Evolutionary conservation across 2,888 invertebrate genomes (phyloP).

Genomic region (Habroteleia sp.): DNA sequence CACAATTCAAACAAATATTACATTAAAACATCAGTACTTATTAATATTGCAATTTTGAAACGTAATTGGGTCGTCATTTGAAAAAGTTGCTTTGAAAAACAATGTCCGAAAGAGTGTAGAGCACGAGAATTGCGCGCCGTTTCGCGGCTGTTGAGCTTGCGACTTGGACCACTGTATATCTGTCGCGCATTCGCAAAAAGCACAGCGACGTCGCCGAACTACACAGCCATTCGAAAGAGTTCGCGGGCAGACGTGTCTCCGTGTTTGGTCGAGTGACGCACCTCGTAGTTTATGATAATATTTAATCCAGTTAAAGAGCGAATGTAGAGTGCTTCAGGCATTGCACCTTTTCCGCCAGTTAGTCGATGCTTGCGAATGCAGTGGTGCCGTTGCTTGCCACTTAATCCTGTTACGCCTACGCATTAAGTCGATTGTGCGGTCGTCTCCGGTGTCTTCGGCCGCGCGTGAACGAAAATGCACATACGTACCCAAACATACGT

Average conservation of each 20-base stretch:
- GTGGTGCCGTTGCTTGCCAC: constrained; percentile 45
- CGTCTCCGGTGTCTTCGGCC: constrained; percentile 33
- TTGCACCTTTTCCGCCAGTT: constrained; percentile 57
- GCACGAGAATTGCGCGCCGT: no score
- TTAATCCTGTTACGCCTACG: constrained; percentile 59
- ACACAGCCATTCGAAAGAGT: constrained; percentile 29
- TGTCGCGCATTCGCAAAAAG: constrained; percentile 33
- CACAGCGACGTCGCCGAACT: constrained; percentile 10
- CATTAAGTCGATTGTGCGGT: constrained; percentile 46
- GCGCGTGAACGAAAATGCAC: background rate
- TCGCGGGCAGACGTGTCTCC: constrained; percentile 35
- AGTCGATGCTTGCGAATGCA: constrained; percentile 58
- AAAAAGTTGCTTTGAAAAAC: no score
- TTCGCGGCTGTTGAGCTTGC: constrained; percentile 5
- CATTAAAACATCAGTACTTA: no score
- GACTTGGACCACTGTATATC: constrained; percentile 18
- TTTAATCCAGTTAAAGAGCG: constrained; percentile 68
- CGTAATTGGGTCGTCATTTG: no score
- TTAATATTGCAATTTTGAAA: no score
- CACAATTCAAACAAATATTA: no score
- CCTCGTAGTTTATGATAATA: constrained; percentile 67
- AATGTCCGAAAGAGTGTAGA: no score
- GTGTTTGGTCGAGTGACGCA: constrained; percentile 37
- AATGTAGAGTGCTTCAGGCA: constrained; percentile 65
- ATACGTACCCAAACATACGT: background rate